These are phyloP conservation scores for Bombus waltoni DNA, from an alignment of 1,140 invertebrate genomes.

Conservation along the genomic window DNA sequence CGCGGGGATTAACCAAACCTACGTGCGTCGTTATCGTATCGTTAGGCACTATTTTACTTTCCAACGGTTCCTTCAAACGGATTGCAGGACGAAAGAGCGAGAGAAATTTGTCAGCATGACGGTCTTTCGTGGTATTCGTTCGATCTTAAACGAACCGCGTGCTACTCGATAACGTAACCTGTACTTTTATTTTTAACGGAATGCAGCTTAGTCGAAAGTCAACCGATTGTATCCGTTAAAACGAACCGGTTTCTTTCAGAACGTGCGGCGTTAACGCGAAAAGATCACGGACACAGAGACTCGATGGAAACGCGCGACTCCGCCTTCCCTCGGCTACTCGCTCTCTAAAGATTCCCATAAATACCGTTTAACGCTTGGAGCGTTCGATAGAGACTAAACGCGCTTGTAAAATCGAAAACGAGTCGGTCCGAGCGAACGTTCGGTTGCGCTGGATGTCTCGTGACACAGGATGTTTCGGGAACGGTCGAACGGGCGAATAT, in stretches of 20 bases:
- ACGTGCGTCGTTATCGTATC: not conserved
- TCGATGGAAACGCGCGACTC: no score
- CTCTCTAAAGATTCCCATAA: no score
- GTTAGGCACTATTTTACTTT: not conserved
- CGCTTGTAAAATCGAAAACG: not conserved
- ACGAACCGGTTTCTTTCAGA: no score
- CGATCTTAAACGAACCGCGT: not conserved
- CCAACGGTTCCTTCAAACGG: not conserved
- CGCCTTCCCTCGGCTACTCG: no score
- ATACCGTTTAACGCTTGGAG: not conserved
- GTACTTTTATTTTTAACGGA: no score
- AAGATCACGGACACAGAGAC: no score
- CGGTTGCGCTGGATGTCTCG: no score
- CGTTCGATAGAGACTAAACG: not conserved
- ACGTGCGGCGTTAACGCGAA: no score
- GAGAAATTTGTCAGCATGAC: no score
- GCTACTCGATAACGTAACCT: no score
- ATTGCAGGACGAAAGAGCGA: not conserved
- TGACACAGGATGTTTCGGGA: not conserved
- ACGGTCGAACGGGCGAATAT: slow-evolving; percentile 34
- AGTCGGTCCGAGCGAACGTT: not conserved
- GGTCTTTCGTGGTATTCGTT: not conserved
- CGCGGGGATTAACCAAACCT: not conserved
- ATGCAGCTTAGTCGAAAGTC: no score
- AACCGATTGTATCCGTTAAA: no score